Percentiles rank a stretch among this genome's conserved stretches.
These are phyloP conservation scores for Tinea semifulvella DNA, from an alignment of 2,888 invertebrate species.

Conservation along the genomic window DNA sequence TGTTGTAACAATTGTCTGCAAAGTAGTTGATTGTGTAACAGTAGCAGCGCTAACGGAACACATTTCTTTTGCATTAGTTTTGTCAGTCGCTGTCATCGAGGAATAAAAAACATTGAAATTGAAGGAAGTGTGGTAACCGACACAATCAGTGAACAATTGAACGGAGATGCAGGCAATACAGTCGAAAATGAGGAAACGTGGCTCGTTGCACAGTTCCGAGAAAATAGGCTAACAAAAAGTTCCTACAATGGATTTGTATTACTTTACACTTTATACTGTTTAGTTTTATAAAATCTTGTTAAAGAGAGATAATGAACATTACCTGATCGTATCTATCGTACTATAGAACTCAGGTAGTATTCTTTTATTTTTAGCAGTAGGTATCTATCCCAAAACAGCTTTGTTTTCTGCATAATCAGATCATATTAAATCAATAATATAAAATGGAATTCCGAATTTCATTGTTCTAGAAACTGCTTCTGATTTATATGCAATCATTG, in stretches of 20 bases:
- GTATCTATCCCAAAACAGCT: too few species aligned
- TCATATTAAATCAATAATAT: not conserved
- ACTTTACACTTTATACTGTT: too few species aligned
- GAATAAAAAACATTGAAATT: conserved; percentile 11
- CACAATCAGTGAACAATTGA: conserved; percentile 8
- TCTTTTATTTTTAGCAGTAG: too few species aligned
- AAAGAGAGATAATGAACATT: too few species aligned
- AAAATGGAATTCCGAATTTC: not conserved
- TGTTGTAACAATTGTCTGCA: conserved; percentile 2
- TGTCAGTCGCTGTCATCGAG: conserved; percentile 13
- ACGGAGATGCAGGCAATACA: conserved; percentile 7
- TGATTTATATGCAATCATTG: not conserved
- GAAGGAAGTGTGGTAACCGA: conserved; percentile 13
- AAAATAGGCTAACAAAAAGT: not conserved
- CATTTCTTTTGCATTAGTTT: conserved; percentile 14
- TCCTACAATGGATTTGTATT: too few species aligned
- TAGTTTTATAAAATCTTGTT: too few species aligned
- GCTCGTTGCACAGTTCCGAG: conserved; percentile 1
- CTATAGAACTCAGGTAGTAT: too few species aligned
- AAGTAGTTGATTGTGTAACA: conserved; percentile 10
- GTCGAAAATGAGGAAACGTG: conserved; percentile 2
- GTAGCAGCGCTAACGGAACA: conserved; percentile 11
- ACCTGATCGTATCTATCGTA: too few species aligned
- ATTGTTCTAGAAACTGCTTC: not conserved
- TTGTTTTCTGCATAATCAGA: too few species aligned